Base-by-base conservation (phyloP, 1,140 invertebrate species). In the Microplitis mediator region DNA sequence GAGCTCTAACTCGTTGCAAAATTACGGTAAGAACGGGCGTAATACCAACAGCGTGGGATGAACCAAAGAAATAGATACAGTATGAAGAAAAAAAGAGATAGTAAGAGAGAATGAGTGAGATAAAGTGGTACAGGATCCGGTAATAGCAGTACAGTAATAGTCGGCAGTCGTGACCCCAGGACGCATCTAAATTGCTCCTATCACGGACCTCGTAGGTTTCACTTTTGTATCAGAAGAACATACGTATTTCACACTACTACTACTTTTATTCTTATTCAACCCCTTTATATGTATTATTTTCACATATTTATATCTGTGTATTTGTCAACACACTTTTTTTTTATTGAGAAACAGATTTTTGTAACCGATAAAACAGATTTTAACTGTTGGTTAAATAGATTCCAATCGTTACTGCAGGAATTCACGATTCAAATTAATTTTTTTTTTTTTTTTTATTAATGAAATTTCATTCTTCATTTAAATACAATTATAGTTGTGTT, bases 61-160 rank as follows among this genome's bases (percentile, higher is more conserved):
- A 45, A 61, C n/a, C 23, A 32, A 36, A 35, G 65, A 61, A 9
- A n/a, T 16, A 64, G 45, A 60, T 36, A 16, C 9, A 54, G 16
- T 11, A 64, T 39, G 23, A n/a, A 56, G 66, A 73, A 56, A 51
- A 35, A n/a, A 36, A 50, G 52, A 14, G 16, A 16, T 31, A 39
- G 14, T 6, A 56, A 36, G 39, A 39, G 45, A 50, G 56, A 9
- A 69, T 63, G 64, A 61, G 51, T 14, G 34, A 56, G 74, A 74
- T 58, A 74, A 73, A 72, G 72, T 73, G 73, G 64, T 71, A 66
- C 75, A 68, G 74, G 77, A 80, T 81, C 76, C 76, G 79, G 79
- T 84, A 84, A 84, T 83, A 80, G 80, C 79, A 78, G 80, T 81
- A 80, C 79, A 78, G 80, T 81, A 80, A 81, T 79, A 75, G 77